phyloP scores from a whole-genome alignment of 2,113 vertebrate genomes.

The Myrmecophaga tridactyla region DNA sequence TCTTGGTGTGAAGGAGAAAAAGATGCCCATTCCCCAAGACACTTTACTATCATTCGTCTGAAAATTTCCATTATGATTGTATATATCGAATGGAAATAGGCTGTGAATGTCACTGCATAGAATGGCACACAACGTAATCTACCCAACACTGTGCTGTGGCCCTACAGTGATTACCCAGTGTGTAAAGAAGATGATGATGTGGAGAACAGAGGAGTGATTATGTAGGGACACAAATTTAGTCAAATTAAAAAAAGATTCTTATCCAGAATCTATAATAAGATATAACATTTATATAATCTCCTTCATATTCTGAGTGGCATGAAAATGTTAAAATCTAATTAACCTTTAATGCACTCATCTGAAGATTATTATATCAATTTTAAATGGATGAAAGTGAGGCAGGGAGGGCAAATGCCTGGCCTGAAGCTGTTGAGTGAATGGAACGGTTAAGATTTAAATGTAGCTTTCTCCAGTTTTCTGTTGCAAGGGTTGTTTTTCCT shows the following conservation, averaged over 20 bases:
- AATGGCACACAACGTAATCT: not conserved
- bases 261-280: conserved; percentile 59
- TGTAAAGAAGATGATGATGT: not conserved
- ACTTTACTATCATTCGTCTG: not conserved
- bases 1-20: conserved; percentile 1
- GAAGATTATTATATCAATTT: conserved; percentile 61
- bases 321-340: conserved; percentile 69
- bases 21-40: not conserved
- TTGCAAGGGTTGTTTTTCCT: conserved; percentile 7
- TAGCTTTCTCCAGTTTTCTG: not conserved
- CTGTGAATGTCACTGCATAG: not conserved
- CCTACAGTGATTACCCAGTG: not conserved
- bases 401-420: not conserved
- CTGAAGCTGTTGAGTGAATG: not conserved
- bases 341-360: conserved; percentile 59
- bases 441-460: not conserved
- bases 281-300: conserved; percentile 52
- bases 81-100: not conserved
- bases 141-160: not conserved
- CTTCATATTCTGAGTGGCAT: conserved; percentile 46
- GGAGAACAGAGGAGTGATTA: not conserved
- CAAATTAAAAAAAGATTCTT: conserved; percentile 52
- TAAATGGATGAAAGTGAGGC: conserved; percentile 44
- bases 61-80: not conserved
- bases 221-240: not conserved